Percentiles rank a stretch among this genome's conserved stretches.
Conservation (phyloP, 2,797 vertebrate species). For the Mormyrus proboscirostris region DNA sequence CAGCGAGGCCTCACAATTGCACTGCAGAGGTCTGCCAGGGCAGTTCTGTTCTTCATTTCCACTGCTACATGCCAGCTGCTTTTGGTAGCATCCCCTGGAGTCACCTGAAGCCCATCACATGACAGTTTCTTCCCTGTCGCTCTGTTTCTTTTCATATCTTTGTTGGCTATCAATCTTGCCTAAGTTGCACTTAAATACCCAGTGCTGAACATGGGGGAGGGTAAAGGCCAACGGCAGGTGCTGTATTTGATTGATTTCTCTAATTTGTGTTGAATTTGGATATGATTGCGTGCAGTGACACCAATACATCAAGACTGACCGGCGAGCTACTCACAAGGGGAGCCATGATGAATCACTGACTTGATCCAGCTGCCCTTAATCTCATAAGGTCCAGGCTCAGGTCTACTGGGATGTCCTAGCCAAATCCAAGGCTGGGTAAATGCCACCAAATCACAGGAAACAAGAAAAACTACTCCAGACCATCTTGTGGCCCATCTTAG, state of each 20-base stretch:
- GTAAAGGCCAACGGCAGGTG: conserved; percentile 30
- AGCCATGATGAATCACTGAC: conserved; percentile 16
- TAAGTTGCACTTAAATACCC: conserved; percentile 18
- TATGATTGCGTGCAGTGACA: conserved; percentile 25
- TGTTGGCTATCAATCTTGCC: conserved; percentile 22
- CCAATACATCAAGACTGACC: conserved; percentile 27
- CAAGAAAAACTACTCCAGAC: not conserved
- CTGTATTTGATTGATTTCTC: conserved; percentile 34
- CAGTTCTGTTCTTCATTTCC: conserved; percentile 13
- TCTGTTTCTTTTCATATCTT: not conserved
- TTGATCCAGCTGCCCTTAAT: not conserved
- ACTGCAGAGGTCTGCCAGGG: not conserved
- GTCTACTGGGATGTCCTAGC: not conserved
- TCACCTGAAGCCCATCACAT: conserved; percentile 19
- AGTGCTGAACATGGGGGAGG: not conserved
- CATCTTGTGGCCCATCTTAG: not conserved
- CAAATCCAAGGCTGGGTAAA: not conserved
- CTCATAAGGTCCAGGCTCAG: not conserved
- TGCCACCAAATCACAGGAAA: not conserved
- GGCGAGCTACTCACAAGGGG: not conserved
- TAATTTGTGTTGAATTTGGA: conserved; percentile 34
- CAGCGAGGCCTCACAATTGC: not conserved
- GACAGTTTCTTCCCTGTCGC: not conserved
- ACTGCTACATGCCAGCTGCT: conserved; percentile 1
- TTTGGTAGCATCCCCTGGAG: conserved; percentile 6